These are phyloP conservation scores for Ictidomys tridecemlineatus DNA, from an alignment of 2,113 vertebrate genomes.

Conservation along the genomic window DNA sequence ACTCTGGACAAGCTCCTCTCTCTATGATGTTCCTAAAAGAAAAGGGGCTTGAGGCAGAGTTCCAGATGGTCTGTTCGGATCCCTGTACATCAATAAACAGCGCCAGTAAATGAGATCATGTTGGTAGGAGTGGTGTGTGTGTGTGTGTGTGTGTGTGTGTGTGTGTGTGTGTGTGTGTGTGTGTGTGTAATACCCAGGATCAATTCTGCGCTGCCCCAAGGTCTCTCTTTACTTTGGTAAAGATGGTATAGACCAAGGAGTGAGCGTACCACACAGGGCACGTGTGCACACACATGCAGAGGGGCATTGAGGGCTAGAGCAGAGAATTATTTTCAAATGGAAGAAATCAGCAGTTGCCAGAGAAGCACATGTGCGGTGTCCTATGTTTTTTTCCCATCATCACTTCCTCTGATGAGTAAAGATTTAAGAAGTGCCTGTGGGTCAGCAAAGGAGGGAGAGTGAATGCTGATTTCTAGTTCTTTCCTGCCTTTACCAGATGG, in stretches of 20 bases:
- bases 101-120: conserved; percentile 44
- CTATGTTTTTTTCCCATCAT: neutral
- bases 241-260: neutral
- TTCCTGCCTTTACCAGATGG: conserved; percentile 54
- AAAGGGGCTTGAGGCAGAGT: neutral
- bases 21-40: neutral
- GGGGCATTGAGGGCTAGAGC: neutral
- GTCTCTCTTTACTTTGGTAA: neutral
- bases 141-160: neutral
- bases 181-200: neutral
- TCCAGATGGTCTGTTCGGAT: neutral
- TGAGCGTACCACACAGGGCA: too few species aligned
- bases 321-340: neutral
- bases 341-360: neutral
- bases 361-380: neutral
- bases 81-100: conserved; percentile 40
- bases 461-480: conserved; percentile 54
- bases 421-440: conserved; percentile 36
- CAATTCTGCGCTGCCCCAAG: neutral
- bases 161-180: neutral
- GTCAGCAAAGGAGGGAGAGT: conserved; percentile 42
- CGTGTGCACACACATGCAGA: too few species aligned
- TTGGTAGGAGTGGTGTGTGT: neutral
- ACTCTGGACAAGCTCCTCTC: neutral
- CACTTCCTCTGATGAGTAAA: neutral